Evolutionary conservation across 2,888 invertebrate species (phyloP), one percentile per base, ranked within the genome.

Genomic region (Lasius platythorax): DNA sequence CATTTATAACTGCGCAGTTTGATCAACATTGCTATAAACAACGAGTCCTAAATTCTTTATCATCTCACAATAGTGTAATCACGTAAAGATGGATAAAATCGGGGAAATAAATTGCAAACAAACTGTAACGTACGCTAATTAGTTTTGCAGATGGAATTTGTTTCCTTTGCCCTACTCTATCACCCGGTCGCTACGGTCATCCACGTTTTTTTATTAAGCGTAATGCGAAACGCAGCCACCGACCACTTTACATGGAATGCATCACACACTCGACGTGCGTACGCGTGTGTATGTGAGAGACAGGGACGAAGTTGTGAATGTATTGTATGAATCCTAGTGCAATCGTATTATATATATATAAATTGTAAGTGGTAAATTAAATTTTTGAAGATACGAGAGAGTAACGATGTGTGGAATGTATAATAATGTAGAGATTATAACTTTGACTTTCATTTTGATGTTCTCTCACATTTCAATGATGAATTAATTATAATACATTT

Each of bases 181-280:
- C 84, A 56, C 83, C 79, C 81, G 53, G 85, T 82, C n/a, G 1
- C 79, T 61, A 61, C 18, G 11, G 15, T 46, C 83, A 87, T 68
- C 85, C 85, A 78, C 85, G 89, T 92, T 92, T 92, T 23, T 50
- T 92, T 92, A 91, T 89, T 87, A 87, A 85, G 82, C 86, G 90
- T 92, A 92, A 92, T 91, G 90, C 76, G 92, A 92, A 92, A 92
- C 91, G 85, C 92, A 92, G 91, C 76, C 86, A 70, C 87, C 87
- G 79, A 78, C 91, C 87, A 87, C 89, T 87, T 89, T 90, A 86
- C 79, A 87, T 87, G 88, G 89, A 90, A 92, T 87, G 86, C 82
- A 82, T 84, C 78, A 37, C 4, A 18, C 50, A 33, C 15, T 43
- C n/a, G 12, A 4, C 53, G 15, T 66, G 23, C 76, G 18, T 78